phyloP scores from a whole-genome alignment of 2,113 vertebrate species.

The Periophthalmodon schlosseri region DNA sequence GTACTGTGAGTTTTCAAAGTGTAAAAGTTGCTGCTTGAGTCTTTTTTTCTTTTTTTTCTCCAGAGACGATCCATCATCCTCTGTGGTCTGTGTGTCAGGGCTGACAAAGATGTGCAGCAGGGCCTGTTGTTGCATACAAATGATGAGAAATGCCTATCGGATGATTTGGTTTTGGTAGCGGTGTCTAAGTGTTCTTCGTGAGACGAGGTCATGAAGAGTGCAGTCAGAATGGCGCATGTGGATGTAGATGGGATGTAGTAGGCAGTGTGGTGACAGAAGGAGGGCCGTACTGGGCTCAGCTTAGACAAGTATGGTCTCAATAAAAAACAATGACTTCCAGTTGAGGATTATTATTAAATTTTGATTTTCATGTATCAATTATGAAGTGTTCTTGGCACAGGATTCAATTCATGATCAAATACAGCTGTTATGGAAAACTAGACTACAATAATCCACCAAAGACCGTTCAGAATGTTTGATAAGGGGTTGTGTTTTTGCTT shows the following conservation, averaged over 20 bases:
- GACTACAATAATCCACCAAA: too few species aligned
- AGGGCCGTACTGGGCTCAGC: too few species aligned
- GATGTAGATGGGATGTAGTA: constrained; percentile 20
- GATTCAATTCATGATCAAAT: constrained; percentile 1
- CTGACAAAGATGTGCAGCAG: constrained; percentile 12
- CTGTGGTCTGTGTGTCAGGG: constrained; percentile 30
- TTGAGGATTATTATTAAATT: too few species aligned
- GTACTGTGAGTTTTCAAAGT: constrained; percentile 17
- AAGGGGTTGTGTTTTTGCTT: too few species aligned
- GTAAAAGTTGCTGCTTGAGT: constrained; percentile 18
- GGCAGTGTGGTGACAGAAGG: constrained; percentile 29
- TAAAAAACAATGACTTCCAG: too few species aligned
- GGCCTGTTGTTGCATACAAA: constrained; percentile 28
- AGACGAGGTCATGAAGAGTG: constrained; percentile 35
- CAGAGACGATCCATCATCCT: constrained; percentile 24
- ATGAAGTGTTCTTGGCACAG: too few species aligned
- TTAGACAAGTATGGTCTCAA: too few species aligned
- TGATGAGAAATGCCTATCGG: constrained; percentile 13
- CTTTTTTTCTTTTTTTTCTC: background rate
- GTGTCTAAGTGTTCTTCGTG: constrained; percentile 14
- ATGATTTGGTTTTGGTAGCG: constrained; percentile 14
- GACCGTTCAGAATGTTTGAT: background rate
- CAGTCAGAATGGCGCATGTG: constrained; percentile 37
- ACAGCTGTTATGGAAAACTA: too few species aligned
- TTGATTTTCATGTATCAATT: too few species aligned